Evolutionary conservation across 2,113 vertebrate genomes (phyloP), one percentile per base, ranked within the genome.

Genomic region (Callaeas wilsoni): DNA sequence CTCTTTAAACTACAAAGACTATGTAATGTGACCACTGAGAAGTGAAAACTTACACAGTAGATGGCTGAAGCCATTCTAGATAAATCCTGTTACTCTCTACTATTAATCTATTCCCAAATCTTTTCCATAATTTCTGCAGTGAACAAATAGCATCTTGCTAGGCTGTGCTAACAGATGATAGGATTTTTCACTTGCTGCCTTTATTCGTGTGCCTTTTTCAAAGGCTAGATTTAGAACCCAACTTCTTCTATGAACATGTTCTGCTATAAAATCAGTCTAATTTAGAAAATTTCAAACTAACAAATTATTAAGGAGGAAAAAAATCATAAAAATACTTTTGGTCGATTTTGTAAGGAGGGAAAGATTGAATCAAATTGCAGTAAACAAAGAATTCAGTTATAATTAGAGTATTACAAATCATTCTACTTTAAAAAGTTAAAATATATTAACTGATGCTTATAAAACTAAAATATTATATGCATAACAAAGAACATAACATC

Each of bases 281-380:
- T 75, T 63, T 50, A 46, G 22, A 71, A 56, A 65, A 63, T 16
- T 57, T 75, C 16, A 63, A 59, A 20, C 2, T 20, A 39, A 29
- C 2, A 42, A 10, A 49, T 29, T 78, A 11, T 56, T 70, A 10
- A 69, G 23, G 9, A 79, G 6, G 25, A 23, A 16, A 71, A 75
- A 63, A 46, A 1, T 0, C 3, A 11, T 39, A 47, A 53, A 63
- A 76, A 27, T 63, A 21, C 0, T 53, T 9, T 52, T 39, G 6
- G 13, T 9, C 42, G 2, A 3, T 71, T 83, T 71, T 30, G 3
- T 57, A 57, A 83, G 57, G 29, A 60, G 59, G 7, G 32, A 74
- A 74, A 62, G 5, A 21, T 23, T 44, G 50, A 82, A 74, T 1
- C 0, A 0, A 62, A 63, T 17, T 57, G 8, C 9, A 29, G 6